Evolutionary conservation across 2,113 vertebrate genomes (phyloP).

Genomic region (Acrocephalus arundinaceus): DNA sequence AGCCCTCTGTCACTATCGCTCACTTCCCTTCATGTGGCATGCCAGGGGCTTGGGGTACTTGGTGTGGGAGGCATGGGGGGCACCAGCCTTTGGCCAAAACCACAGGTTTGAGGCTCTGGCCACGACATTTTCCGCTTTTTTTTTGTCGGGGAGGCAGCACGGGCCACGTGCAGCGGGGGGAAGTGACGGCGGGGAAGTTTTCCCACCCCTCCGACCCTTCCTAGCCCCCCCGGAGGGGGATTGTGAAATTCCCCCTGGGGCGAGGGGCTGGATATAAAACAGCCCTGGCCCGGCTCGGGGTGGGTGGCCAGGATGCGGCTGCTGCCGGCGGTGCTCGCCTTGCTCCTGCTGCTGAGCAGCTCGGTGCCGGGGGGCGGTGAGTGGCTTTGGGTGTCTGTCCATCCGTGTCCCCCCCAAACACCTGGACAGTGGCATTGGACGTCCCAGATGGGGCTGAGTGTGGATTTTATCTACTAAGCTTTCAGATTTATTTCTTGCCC

Average conservation of each 20-base stretch:
- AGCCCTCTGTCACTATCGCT: neutral
- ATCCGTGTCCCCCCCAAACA: fast-evolving
- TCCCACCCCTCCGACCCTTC: neutral
- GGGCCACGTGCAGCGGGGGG: neutral
- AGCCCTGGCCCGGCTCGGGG: fast-evolving
- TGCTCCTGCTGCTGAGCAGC: slow-evolving; percentile 13
- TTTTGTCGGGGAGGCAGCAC: fast-evolving
- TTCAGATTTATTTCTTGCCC: neutral
- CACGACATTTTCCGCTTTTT: fast-evolving
- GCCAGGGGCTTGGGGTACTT: fast-evolving
- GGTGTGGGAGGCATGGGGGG: neutral
- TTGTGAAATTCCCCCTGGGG: neutral
- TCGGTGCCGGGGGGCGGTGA: neutral
- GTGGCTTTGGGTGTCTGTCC: neutral
- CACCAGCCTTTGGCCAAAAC: neutral
- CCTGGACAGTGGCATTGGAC: fast-evolving
- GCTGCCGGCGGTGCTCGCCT: neutral
- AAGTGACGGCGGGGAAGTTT: neutral
- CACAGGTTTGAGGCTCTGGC: fast-evolving
- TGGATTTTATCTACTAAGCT: neutral
- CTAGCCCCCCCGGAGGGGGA: neutral
- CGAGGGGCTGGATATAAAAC: neutral
- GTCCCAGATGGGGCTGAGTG: fast-evolving
- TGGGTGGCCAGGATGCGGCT: neutral
- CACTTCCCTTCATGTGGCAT: fast-evolving